Base-by-base conservation (phyloP, 2,113 vertebrate species). In the Pollimyrus isidori region DNA sequence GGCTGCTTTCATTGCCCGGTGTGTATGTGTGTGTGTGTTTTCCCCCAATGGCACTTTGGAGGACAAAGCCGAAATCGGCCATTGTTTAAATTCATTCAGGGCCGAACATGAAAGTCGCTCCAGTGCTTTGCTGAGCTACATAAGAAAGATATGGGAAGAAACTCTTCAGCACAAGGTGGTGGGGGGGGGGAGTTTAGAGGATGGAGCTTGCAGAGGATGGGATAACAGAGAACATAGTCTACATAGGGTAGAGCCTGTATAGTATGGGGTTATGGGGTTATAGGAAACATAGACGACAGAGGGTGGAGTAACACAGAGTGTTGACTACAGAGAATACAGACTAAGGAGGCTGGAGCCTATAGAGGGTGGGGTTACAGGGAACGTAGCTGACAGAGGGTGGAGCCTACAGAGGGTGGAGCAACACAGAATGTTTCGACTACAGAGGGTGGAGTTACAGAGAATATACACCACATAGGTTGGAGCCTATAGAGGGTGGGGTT, bases 71-170 rank as follows among this genome's bases (percentile, higher is more conserved):
- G 69, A 76, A 73, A 80, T 45, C 76, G 11, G 7, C 49, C 35
- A 30, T 83, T 89, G 50, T 83, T 52, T 89, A 82, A 88, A 88
- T 89, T 83, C 50, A 19, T 76, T 30, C 26, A 11, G 69, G 26
- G 9, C 65, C 3, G 19, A 19, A 42, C 88, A 50, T 80, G 48
- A 80, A 80, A 73, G 88, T 88, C 48, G 30, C 48, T 80, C 88
- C 13, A 21, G 21, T 6, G 48, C 21, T 76, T 26, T 76, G 45
- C n/a, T 62, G 42, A 65, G 62, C 87, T 15, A 23, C 39, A 46
- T 58, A 88, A 73, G 4, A 84, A 45, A 84, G 1, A 58, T 46
- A 73, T 45, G 39, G 19, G 48, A 83, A 19, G 84, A 50, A 86
- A 46, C 45, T 50, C 84, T 35, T n/a, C 35, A 19, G 69, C 46